Evolutionary conservation across 2,888 invertebrate genomes (phyloP), one percentile per base, ranked within the genome.

Genomic region (Xylocampa areola): DNA sequence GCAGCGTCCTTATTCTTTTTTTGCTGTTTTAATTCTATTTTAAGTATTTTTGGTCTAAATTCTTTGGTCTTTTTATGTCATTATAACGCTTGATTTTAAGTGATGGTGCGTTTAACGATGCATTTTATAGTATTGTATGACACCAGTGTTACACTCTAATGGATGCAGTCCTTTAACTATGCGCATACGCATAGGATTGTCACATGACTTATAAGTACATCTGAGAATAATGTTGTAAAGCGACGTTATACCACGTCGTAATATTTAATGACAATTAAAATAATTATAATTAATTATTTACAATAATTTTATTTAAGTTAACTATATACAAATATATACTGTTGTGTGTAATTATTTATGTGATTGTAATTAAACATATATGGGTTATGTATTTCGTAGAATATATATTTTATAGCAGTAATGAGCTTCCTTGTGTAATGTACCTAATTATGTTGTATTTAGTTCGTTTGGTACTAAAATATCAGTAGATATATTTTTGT

Each of bases 331-430:
- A 55, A 50, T 58, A 53, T 50, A 44, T 74, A 39, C n/a, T 39
- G 41, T 55, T 68, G 62, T 75, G 61, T 75, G 49, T 74, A 55
- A 41, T 47, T 49, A 55, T 67, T 67, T 61, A 61, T 55, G 41
- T 37, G 49, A 48, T 71, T 48, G 36, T 32, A 43, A 68, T 62
- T 60, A 33, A 50, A 43, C 5, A 40, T 40, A 57, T 41, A 35
- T 30, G 29, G 8, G 47, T 21, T 62, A 41, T 65, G 66, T 52
- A 47, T 64, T 64, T 60, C 39, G 36, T 64, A 62, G 47, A 45
- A 14, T 13, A 69, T 44, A 47, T 68, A 39, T 68, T 44, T 39
- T 35, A 62, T 39, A 8, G 45, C 52, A 44, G 30, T 23, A 37
- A 51, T 37, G 60, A 72, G 61, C 73, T 68, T 68, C 23, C 72